A percentile compares a stretch with the other conserved stretches of the same genome.
Conservation (phyloP, 1,140 invertebrate genomes). For the Anoplophora glabripennis region DNA sequence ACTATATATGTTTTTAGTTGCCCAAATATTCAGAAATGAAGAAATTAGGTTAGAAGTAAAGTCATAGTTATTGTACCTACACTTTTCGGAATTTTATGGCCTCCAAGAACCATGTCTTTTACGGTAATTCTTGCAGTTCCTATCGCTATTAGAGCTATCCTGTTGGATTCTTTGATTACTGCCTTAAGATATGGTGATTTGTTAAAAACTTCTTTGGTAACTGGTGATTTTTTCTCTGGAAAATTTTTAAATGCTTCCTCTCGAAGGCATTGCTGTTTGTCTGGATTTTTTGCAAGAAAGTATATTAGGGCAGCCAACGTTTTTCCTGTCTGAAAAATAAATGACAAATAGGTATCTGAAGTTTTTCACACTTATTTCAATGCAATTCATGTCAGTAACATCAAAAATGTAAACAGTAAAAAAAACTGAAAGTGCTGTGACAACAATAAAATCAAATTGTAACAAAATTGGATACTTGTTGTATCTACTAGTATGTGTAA, state of each 20-base stretch:
- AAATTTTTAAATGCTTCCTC: conserved; percentile 31
- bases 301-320: conserved; percentile 31
- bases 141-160: conserved; percentile 54
- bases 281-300: conserved; percentile 36
- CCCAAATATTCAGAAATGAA: neutral
- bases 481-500: no score
- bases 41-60: neutral
- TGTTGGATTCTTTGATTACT: conserved; percentile 63
- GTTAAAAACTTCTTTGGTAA: conserved; percentile 51
- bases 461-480: no score
- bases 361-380: no score
- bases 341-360: neutral
- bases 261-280: conserved; percentile 32
- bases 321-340: conserved; percentile 35
- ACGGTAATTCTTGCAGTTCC: conserved; percentile 53
- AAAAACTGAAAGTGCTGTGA: no score
- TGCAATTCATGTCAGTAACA: neutral
- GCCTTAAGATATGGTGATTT: conserved; percentile 62
- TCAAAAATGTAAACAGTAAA: no score
- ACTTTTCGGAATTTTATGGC: conserved; percentile 60
- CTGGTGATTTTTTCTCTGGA: conserved; percentile 32
- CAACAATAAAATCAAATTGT: no score
- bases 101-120: conserved; percentile 56
- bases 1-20: neutral
- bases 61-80: conserved; percentile 47